Base-by-base conservation (phyloP, 2,113 vertebrate genomes). In the Poicephalus meyeri region DNA sequence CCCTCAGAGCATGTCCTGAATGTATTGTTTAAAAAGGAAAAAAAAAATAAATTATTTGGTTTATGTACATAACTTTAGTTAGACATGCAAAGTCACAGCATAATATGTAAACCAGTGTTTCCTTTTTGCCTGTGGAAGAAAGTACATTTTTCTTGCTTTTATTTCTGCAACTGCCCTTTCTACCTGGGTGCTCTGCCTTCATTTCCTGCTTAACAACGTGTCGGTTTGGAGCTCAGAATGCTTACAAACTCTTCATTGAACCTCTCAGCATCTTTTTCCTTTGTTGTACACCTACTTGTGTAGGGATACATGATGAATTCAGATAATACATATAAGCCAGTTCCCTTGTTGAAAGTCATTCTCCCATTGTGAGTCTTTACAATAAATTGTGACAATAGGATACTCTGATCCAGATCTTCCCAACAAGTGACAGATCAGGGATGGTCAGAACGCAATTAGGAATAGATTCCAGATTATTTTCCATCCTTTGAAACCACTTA, bases 341-440 rank as follows among this genome's bases (percentile, higher is more conserved):
- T 9, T 23, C 16, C 20, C 35, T 42, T 46, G 10, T 8, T 82
- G 61, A 39, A 82, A 88, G 35, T 33, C 56, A 80, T 35, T 25
- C 7, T 84, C 73, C 42, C 56, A 11, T 41, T 68, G 39, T 4
- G 24, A 89, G 47, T 41, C 31, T 25, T 26, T 63, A 20, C 44
- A 64, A 35, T 11, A 47, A 82, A 35, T 14, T 65, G 18, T 33
- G 64, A 69, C 53, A 88, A 82, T 16, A 66, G 53, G 12, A 46
- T 49, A 25, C 68, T 74, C 63, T 58, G 46, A 71, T 93, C 42
- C 68, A 77, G 58, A 58, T 5, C 29, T 91, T 86, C 83, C 42
- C 85, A 86, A 39, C 35, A 35, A 0, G 0, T 0, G 0, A 35
- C 44, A 50, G 53, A 65, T 17, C 1, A 1, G 20, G 37, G 29